Evolutionary conservation across 2,888 invertebrate genomes (phyloP).

Genomic region (Nymphalis c-album): DNA sequence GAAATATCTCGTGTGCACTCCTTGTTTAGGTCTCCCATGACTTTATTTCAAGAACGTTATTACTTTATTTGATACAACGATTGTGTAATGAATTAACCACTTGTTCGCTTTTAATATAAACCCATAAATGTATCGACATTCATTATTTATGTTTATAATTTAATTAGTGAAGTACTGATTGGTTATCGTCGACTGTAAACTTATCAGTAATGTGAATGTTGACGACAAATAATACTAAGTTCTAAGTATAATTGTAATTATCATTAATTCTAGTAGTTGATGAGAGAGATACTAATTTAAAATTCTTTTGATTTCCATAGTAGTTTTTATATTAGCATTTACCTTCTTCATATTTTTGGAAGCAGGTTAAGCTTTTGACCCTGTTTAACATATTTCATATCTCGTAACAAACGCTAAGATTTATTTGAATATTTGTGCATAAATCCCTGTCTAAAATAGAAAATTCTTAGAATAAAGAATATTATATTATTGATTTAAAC

Average conservation of each 20-base stretch:
- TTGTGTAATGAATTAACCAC: conserved; percentile 14
- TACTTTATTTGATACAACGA: conserved; percentile 18
- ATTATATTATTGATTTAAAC: too few relatives aligned
- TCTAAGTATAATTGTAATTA: background rate
- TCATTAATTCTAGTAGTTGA: background rate
- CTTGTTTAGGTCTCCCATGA: conserved; percentile 8
- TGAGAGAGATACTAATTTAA: background rate
- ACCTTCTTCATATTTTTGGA: background rate
- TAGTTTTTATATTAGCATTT: conserved; percentile 3
- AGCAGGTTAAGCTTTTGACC: conserved; percentile 3
- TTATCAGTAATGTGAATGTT: too few relatives aligned
- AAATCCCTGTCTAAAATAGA: background rate
- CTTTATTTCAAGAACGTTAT: conserved; percentile 10
- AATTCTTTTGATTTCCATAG: background rate
- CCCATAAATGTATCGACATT: background rate
- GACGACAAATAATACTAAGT: background rate
- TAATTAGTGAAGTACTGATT: background rate
- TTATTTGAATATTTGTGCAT: background rate
- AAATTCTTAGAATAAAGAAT: background rate
- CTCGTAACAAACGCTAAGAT: background rate
- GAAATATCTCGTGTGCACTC: conserved; percentile 42
- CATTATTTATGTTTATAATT: background rate
- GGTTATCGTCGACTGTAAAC: background rate
- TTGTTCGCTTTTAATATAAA: background rate
- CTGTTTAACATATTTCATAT: conserved; percentile 1